Evolutionary conservation across 2,888 invertebrate species (phyloP), one percentile per base, ranked within the genome.

Genomic region (Oxyteleia sp.): DNA sequence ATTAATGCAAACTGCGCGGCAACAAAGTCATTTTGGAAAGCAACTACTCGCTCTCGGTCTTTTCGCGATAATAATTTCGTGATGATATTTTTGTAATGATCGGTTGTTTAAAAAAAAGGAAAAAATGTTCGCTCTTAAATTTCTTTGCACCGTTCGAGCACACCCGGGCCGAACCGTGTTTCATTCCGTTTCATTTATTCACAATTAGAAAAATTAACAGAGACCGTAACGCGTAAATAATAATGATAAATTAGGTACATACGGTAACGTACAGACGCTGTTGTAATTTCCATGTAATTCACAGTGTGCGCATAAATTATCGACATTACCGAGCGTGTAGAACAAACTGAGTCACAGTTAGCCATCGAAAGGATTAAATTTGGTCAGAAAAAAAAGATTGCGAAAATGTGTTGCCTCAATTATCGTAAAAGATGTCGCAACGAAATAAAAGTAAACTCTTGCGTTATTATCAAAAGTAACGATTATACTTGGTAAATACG

Each of bases 281-380:
- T 59, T 83, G 87, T 85, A 87, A 87, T 87, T 87, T 84, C 79
- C 85, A 64, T 85, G 87, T 85, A 85, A 85, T 85, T 86, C 75
- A 59, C 84, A 68, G 63, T 78, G 83, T 74, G 74, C 79, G 82
- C 82, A 84, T 85, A 87, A 87, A 84, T 85, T 84, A 87, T 82
- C 82, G 81, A 76, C 81, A 84, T 61, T 68, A 43, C 64, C 57
- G 35, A 29, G 45, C 68, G 16, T 61, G 63, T 59, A 64, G 66
- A 55, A 75, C 69, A 64, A 71, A 57, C 69, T 64, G 47, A 83
- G 69, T 82, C 81, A 49, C 45, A 75, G 35, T 64, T 71, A 26
- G 26, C 35, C 20, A 75, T 75, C 49, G 61, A 29, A 32, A 26
- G 29, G 23, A 68, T 68, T 51, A 71, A 59, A 53, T 53, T 41